Conservation (phyloP, 2,888 invertebrate genomes). For the Chesias legatella region DNA sequence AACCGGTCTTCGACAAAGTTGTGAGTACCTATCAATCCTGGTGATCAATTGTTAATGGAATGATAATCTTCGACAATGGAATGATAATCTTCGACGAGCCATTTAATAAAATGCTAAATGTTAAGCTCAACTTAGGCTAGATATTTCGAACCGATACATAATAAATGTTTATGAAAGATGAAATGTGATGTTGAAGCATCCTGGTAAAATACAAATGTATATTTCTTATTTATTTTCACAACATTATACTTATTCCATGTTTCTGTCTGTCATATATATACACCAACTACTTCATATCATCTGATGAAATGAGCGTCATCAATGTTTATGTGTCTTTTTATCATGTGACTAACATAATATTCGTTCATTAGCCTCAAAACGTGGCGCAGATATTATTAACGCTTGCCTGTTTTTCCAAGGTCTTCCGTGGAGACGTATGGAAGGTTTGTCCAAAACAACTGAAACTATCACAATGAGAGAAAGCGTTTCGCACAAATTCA, state of each 20-base stretch:
- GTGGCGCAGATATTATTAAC: conserved; percentile 69
- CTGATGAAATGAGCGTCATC: conserved; percentile 22
- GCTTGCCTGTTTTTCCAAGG: conserved; percentile 78
- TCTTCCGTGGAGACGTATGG: conserved; percentile 84
- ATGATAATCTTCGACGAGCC: not conserved
- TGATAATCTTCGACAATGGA: too few species aligned
- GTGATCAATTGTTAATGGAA: too few species aligned
- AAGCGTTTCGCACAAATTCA: conserved; percentile 65
- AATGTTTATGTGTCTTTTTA: conserved; percentile 23
- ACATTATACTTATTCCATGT: not conserved
- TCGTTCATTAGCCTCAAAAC: conserved; percentile 60
- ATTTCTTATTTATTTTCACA: not conserved
- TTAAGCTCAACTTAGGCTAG: conserved; percentile 12
- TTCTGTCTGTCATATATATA: conserved; percentile 4
- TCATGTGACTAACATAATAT: conserved; percentile 43
- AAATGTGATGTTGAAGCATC: too few species aligned
- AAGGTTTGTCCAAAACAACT: conserved; percentile 80
- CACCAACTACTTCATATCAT: conserved; percentile 2
- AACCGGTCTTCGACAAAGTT: conserved; percentile 89
- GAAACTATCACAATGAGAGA: conserved; percentile 67
- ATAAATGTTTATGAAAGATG: not conserved
- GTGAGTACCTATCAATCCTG: conserved; percentile 77
- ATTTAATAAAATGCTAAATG: conserved; percentile 3
- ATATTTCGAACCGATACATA: not conserved
- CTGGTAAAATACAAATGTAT: too few species aligned